phyloP scores from a whole-genome alignment of 2,797 vertebrate genomes.

The Acipenser oxyrinchus region DNA sequence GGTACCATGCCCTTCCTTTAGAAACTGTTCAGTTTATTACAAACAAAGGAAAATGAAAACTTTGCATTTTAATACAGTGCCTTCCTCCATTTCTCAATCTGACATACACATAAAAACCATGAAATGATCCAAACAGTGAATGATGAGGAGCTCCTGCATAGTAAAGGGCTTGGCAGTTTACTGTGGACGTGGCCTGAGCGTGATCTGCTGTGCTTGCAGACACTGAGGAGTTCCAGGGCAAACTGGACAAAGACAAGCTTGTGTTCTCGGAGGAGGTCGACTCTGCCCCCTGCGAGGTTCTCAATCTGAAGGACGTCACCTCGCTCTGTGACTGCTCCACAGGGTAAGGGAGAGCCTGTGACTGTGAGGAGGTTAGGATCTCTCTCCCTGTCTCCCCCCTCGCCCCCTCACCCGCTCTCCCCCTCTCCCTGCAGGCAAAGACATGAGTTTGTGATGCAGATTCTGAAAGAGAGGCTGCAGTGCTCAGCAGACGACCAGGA shows the following conservation, averaged over 20 bases:
- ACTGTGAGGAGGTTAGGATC: neutral
- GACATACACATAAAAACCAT: too few species aligned
- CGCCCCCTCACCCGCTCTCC: neutral
- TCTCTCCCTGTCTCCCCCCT: neutral
- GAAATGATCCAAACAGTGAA: too few species aligned
- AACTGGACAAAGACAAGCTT: slow-evolving; percentile 64
- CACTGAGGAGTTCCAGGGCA: slow-evolving; percentile 58
- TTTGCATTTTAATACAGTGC: too few species aligned
- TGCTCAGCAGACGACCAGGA: slow-evolving; percentile 41
- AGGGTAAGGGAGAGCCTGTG: slow-evolving; percentile 27
- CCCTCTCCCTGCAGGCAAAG: slow-evolving; percentile 22
- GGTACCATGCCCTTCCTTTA: too few species aligned
- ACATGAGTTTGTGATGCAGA: slow-evolving; percentile 53
- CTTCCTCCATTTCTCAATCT: too few species aligned
- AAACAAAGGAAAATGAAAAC: too few species aligned
- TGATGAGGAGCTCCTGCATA: too few species aligned
- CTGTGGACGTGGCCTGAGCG: too few species aligned
- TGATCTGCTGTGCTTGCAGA: too few species aligned
- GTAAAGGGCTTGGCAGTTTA: too few species aligned
- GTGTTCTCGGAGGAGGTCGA: slow-evolving; percentile 62
- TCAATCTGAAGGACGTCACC: slow-evolving; percentile 58
- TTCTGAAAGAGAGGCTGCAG: slow-evolving; percentile 38
- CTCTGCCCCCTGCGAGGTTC: slow-evolving; percentile 58
- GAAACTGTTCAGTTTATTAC: too few species aligned
- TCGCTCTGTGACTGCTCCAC: slow-evolving; percentile 44